These are phyloP conservation scores for Neosalanx taihuensis DNA, from an alignment of 2,797 vertebrate genomes.

Conservation along the genomic window DNA sequence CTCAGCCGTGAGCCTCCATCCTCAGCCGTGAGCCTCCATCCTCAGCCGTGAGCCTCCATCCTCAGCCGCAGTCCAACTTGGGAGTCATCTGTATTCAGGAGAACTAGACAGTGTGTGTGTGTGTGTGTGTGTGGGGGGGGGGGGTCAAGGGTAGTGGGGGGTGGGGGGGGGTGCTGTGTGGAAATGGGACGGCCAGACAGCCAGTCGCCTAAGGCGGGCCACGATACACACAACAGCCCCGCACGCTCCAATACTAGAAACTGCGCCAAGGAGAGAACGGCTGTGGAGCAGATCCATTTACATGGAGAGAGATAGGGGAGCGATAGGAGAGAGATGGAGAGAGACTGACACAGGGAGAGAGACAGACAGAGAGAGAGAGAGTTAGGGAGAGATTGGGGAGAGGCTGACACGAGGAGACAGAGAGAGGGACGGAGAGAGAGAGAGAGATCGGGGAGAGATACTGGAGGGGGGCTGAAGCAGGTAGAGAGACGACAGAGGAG, in stretches of 20 bases:
- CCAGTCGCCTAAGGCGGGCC: conserved; percentile 67
- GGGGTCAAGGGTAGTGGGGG: conserved; percentile 18
- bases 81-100: conserved; percentile 25
- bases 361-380: conserved; percentile 1
- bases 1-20: too few species aligned
- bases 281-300: conserved; percentile 68
- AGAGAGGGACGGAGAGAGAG: conserved; percentile 13
- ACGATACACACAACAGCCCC: conserved; percentile 50
- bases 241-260: conserved; percentile 63
- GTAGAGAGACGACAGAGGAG: conserved; percentile 23
- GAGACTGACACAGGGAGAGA: conserved; percentile 1
- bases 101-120: not conserved
- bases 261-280: conserved; percentile 29
- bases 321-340: not conserved
- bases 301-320: conserved; percentile 46
- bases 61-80: too few species aligned
- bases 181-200: conserved; percentile 71
- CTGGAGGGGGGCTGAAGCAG: conserved; percentile 23
- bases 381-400: conserved; percentile 10
- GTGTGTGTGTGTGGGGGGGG: too few species aligned
- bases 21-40: too few species aligned
- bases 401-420: conserved; percentile 16
- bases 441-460: conserved; percentile 18
- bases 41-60: too few species aligned
- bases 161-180: conserved; percentile 23